Conservation (phyloP, 2,888 invertebrate species). For the Erannis defoliaria region DNA sequence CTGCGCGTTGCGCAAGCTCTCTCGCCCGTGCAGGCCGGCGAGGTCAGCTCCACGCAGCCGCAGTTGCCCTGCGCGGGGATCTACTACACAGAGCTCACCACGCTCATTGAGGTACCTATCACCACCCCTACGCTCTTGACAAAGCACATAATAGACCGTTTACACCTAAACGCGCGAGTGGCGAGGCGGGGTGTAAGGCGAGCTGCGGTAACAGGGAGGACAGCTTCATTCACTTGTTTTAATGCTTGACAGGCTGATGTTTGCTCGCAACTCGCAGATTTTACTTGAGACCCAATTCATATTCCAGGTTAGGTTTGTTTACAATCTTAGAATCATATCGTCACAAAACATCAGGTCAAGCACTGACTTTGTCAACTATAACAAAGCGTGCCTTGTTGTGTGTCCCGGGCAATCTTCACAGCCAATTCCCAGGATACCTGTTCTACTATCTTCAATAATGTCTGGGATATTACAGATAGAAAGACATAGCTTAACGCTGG, state of each 20-base stretch:
- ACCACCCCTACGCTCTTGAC: background rate
- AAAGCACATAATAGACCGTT: background rate
- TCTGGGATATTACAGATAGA: background rate
- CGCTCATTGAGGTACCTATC: constrained; percentile 78
- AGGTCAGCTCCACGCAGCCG: constrained; percentile 97
- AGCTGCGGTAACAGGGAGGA: too few species aligned
- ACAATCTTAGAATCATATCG: too few species aligned
- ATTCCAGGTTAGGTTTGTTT: too few species aligned
- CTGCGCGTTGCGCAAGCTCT: constrained; percentile 84
- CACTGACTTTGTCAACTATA: too few species aligned
- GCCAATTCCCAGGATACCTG: background rate
- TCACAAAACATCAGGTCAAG: background rate
- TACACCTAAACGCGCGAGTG: background rate
- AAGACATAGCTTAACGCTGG: background rate
- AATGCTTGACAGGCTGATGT: too few species aligned
- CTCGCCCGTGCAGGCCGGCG: constrained; percentile 96
- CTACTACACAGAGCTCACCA: constrained; percentile 85
- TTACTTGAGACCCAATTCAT: too few species aligned
- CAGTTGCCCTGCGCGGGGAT: constrained; percentile 72
- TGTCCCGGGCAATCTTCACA: too few species aligned
- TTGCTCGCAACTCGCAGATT: too few species aligned
- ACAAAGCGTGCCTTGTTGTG: too few species aligned
- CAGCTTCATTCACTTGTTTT: too few species aligned
- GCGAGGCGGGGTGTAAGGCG: too few species aligned
- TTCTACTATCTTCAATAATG: background rate